Percentiles rank a stretch among this genome's conserved stretches.
Evolutionary conservation across 2,888 invertebrate genomes (phyloP).

Genomic region (Orthonevra nobilis): DNA sequence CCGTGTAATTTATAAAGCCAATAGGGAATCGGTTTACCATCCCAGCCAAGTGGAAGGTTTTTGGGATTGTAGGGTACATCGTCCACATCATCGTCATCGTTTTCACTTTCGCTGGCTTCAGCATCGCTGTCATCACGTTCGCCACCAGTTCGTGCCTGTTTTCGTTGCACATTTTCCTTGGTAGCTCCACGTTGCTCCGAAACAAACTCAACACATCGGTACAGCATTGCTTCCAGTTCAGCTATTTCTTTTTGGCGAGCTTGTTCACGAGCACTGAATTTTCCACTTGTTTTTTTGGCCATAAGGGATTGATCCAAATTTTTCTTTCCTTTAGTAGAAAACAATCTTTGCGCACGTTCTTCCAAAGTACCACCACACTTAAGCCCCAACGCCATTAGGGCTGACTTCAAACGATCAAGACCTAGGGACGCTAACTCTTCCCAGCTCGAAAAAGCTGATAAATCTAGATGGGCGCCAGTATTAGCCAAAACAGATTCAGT

Average conservation of each 20-base stretch:
- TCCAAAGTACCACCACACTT: conserved; percentile 99
- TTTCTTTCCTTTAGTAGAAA: conserved; percentile 96
- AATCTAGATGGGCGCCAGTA: conserved; percentile 96
- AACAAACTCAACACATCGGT: conserved; percentile 91
- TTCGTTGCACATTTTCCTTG: conserved; percentile 98
- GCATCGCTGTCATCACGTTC: conserved; percentile 95
- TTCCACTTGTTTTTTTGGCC: conserved; percentile 90
- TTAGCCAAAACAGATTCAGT: conserved; percentile 95
- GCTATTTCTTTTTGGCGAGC: conserved; percentile 93
- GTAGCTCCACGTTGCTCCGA: conserved; percentile 93
- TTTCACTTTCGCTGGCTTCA: conserved; percentile 89
- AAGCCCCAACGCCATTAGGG: conserved; percentile 95
- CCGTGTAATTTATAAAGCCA: conserved; percentile 99
- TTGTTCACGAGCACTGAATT: conserved; percentile 80
- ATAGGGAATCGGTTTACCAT: conserved; percentile 97
- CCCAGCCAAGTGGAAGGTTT: conserved; percentile 99
- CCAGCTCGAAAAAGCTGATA: conserved; percentile 98
- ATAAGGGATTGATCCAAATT: conserved; percentile 94
- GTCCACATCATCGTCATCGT: conserved; percentile 94
- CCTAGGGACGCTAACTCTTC: conserved; percentile 98
- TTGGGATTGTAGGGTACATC: conserved; percentile 99
- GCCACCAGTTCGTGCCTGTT: conserved; percentile 97
- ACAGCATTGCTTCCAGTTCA: conserved; percentile 93
- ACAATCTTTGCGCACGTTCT: conserved; percentile 97
- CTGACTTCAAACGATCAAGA: conserved; percentile 97